phyloP scores from a whole-genome alignment of 2,113 vertebrate species.

The Apistogramma diplotaenia region DNA sequence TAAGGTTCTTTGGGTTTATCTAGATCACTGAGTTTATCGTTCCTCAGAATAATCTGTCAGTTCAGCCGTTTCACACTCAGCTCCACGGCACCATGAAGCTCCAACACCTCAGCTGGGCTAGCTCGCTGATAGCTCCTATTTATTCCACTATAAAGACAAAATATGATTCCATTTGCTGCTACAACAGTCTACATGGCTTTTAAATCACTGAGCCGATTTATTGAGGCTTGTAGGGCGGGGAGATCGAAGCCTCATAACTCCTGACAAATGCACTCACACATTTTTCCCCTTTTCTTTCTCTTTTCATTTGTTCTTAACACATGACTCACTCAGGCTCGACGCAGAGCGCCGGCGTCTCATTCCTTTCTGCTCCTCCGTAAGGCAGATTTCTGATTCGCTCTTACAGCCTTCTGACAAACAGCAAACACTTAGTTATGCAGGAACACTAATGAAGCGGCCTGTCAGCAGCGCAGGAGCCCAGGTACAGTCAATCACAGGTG shows the following conservation, averaged over 20 bases:
- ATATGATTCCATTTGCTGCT: conserved; percentile 62
- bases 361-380: conserved; percentile 12
- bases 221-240: conserved; percentile 37
- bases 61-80: not conserved
- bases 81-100: not conserved
- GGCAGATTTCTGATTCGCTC: conserved; percentile 32
- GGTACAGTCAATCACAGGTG: conserved; percentile 1
- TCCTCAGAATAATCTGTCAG: not conserved
- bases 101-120: conserved; percentile 16
- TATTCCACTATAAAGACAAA: conserved; percentile 48
- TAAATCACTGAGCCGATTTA: conserved; percentile 62
- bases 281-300: not conserved
- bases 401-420: conserved; percentile 30
- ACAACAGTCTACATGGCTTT: conserved; percentile 47
- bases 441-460: conserved; percentile 34
- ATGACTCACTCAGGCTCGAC: conserved; percentile 37
- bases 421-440: conserved; percentile 12
- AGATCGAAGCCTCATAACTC: conserved; percentile 62
- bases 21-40: not conserved
- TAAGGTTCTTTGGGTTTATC: conserved; percentile 20
- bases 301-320: conserved; percentile 38
- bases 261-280: conserved; percentile 39
- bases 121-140: conserved; percentile 26
- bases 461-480: not conserved
- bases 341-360: conserved; percentile 28